Base-by-base conservation (phyloP, 2,888 invertebrate species). In the Coenonympha glycerion region DNA sequence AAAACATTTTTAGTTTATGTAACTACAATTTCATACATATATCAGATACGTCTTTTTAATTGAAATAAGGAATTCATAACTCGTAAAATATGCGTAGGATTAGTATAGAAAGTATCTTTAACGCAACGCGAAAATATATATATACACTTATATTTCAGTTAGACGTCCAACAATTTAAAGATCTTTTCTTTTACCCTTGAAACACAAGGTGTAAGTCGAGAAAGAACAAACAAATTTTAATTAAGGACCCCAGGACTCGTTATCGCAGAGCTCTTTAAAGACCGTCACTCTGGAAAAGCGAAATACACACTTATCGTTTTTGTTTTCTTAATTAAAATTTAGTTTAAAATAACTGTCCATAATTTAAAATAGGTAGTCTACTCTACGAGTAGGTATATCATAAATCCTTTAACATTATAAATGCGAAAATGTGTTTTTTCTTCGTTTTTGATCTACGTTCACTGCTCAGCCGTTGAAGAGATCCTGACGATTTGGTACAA, bases 211-310 rank as follows among this genome's bases (percentile, higher is more conserved):
- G 41, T 36, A 16, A 31, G 18, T 36, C 18, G 33, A 18, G 15
- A 6, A 50, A 42, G 30, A 45, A 34, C 47, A 30, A 39, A 39
- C 44, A 34, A 44, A 37, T 51, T 52, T 55, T 56, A 51, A 58
- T 55, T 56, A 56, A 46, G 44, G 39, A 22, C 30, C 30, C 40
- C 41, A 44, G 48, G 42, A 50, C 45, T 39, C 47, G 36, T 48
- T 57, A 49, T 55, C 47, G 28, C 49, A 44, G 47, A 47, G 49
- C 50, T 50, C 55, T 57, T 31, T 46, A 47, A 47, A 48, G 46
- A 28, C 13, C 46, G 48, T 37, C 46, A 34, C 48, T 33, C 3
- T 31, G 28, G 48, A 48, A 51, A 51, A 48, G 21, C 26, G 30
- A 18, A 37, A 39, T 36, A 37, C 47, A 33, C 42, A 33, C 33